Conservation (phyloP, 2,797 vertebrate genomes). For the Apodemus agrarius region DNA sequence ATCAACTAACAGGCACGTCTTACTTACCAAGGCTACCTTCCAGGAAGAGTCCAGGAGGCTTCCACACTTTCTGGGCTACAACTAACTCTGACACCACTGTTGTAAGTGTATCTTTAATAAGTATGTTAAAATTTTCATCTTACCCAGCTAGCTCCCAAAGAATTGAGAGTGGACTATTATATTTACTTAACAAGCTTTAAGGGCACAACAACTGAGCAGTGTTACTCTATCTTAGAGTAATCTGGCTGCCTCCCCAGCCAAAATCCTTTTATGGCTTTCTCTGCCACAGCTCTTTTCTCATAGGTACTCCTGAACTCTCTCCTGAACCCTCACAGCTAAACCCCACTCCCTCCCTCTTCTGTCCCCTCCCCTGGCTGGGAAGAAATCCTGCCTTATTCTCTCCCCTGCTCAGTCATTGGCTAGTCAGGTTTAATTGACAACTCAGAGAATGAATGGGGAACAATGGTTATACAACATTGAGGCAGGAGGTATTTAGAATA, state of each 20-base stretch:
- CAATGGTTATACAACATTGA: not conserved
- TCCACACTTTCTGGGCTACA: not conserved
- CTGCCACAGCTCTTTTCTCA: not conserved
- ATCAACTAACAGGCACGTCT: not conserved
- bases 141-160: not conserved
- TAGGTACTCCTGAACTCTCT: not conserved
- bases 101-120: no score
- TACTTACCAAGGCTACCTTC: not conserved
- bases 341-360: not conserved
- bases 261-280: not conserved
- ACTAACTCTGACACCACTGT: not conserved
- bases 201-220: not conserved
- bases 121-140: not conserved
- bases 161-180: not conserved
- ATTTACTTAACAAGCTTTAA: not conserved
- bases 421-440: not conserved
- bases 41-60: not conserved
- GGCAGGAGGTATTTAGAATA: not conserved
- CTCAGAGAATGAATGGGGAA: not conserved
- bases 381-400: not conserved
- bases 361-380: not conserved
- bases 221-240: not conserved
- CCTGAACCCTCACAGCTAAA: not conserved
- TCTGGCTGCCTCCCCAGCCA: not conserved
- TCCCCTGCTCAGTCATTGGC: not conserved